Percentiles rank a stretch among this genome's conserved stretches.
Conservation (phyloP, 2,113 vertebrate genomes). For the Acrocephalus arundinaceus region DNA sequence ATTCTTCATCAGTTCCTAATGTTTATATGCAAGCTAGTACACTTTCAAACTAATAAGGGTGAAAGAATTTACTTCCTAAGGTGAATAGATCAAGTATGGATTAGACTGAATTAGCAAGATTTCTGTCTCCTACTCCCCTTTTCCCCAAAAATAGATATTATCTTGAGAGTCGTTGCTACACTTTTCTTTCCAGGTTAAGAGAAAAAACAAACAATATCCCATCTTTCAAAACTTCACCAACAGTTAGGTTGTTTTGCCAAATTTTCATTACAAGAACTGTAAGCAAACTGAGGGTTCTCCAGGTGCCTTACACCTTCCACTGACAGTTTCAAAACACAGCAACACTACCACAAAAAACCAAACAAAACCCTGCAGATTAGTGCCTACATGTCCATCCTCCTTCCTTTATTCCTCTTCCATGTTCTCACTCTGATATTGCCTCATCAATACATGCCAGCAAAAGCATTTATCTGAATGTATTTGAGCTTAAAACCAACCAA, state of each 20-base stretch:
- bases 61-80: not conserved
- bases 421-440: not conserved
- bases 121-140: not conserved
- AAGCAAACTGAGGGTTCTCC: not conserved
- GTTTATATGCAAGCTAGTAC: not conserved
- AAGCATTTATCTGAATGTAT: not conserved
- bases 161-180: not conserved
- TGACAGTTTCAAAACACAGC: not conserved
- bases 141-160: fast-evolving
- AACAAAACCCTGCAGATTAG: not conserved
- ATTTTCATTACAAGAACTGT: not conserved
- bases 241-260: not conserved
- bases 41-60: not conserved
- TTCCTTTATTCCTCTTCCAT: not conserved
- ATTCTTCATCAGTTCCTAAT: not conserved
- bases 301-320: not conserved
- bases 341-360: not conserved
- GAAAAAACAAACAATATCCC: not conserved
- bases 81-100: not conserved
- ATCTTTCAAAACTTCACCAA: not conserved
- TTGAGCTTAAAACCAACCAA: not conserved
- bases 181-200: not conserved
- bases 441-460: not conserved
- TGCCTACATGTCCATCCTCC: not conserved
- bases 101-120: not conserved